Evolutionary conservation across 2,113 vertebrate species (phyloP).

Genomic region (Sylvietta virens): DNA sequence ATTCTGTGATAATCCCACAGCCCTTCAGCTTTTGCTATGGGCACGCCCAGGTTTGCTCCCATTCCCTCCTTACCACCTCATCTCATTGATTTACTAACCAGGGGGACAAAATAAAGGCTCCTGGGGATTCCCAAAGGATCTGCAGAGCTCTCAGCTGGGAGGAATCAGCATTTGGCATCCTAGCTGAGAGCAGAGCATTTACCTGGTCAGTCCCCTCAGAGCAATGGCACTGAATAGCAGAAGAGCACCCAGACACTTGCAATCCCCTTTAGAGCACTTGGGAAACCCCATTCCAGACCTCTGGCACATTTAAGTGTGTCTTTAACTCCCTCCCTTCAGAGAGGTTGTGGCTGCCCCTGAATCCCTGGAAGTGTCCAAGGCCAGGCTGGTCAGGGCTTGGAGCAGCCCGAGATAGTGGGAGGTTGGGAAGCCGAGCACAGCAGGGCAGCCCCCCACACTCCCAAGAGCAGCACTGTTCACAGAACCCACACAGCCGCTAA

Average conservation of each 20-base stretch:
- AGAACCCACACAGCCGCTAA: accelerated
- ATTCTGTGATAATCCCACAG: accelerated
- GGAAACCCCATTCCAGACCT: accelerated
- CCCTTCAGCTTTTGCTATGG: background rate
- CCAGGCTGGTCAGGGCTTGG: background rate
- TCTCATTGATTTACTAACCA: accelerated
- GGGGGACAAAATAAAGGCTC: accelerated
- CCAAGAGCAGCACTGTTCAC: accelerated
- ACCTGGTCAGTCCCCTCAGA: accelerated
- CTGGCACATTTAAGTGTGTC: accelerated
- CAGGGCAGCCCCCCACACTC: background rate
- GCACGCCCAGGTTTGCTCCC: background rate
- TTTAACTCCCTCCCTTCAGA: background rate
- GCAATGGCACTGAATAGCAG: accelerated
- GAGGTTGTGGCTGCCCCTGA: background rate
- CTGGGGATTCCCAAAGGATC: background rate
- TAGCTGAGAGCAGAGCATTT: accelerated
- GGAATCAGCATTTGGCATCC: accelerated
- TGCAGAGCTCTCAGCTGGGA: background rate
- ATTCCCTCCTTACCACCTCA: background rate
- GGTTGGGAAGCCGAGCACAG: accelerated
- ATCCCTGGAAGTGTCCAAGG: background rate
- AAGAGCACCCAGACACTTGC: accelerated
- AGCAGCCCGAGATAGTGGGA: accelerated
- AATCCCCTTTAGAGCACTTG: accelerated